Base-by-base conservation (phyloP, 2,113 vertebrate genomes). In the Megaceryle torquata region DNA sequence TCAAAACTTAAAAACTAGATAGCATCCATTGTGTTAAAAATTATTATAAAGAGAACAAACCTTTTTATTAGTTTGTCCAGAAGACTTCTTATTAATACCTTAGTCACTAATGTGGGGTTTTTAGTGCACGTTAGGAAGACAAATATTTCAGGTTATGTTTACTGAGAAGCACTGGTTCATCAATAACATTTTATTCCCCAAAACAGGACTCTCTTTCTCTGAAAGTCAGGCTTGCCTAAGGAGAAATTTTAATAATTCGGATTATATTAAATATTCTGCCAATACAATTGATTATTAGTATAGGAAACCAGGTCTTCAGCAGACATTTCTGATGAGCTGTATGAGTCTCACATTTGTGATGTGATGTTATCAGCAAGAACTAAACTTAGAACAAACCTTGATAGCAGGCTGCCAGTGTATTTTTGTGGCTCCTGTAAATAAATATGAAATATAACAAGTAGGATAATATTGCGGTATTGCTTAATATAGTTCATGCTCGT, bases 381-480 rank as follows among this genome's bases (percentile, higher is more conserved):
- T 94, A 93, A 86, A 84, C 44, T 74, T 95, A 35, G 68, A 75
- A 68, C 69, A 87, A 59, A 71, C 21, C 35, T 77, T 88, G 82
- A 59, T 37, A 63, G 72, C 41, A 88, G 43, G 43, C 64, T 86
- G 59, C 83, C 82, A 86, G 37, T 68, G 64, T 86, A 76, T 92
- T 97, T 96, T 87, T 4, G 9, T 93, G 87, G 64, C 72, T 91
- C 74, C 82, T 96, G 79, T 86, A 92, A 94, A 86, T 93, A 95
- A 96, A 88, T 92, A 80, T 68, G 68, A 86, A 93, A 63, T 92
- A 67, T 22, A 93, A 79, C 74, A 25, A 91, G 74, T 68, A 91
- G 82, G 86, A 89, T 86, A 93, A 76, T 87, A 75, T 95, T 97
- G 79, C 83, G 83, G 50, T 65, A 69, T 86, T 85, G 63, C 93